Conservation (phyloP, 2,113 vertebrate species). For the Lipophrys pholis region DNA sequence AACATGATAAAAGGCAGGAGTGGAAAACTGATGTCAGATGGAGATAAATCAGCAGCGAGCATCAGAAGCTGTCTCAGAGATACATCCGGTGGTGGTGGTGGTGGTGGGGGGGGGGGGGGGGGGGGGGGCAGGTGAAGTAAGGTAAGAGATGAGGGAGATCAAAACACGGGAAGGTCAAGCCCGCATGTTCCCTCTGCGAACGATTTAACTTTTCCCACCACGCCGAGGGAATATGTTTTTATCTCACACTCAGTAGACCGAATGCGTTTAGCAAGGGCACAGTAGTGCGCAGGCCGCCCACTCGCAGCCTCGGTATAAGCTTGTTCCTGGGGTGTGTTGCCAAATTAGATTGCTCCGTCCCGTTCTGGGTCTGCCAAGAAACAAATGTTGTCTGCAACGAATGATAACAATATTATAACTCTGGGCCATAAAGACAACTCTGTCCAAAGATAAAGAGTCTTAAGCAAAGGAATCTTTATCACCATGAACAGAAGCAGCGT, state of each 20-base stretch:
- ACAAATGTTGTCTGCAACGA: constrained; percentile 52
- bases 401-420: constrained; percentile 51
- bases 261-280: constrained; percentile 34
- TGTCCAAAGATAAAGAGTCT: constrained; percentile 47
- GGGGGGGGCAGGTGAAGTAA: constrained; percentile 22
- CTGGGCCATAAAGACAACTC: constrained; percentile 42
- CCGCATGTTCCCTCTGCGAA: constrained; percentile 6
- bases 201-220: constrained; percentile 17
- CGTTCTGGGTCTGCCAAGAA: constrained; percentile 46
- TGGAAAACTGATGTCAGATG: constrained; percentile 11
- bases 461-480: constrained; percentile 60
- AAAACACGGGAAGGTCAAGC: constrained; percentile 47
- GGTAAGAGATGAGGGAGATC: constrained; percentile 23
- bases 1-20: constrained; percentile 6
- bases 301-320: constrained; percentile 40
- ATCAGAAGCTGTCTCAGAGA: neutral
- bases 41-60: constrained; percentile 29
- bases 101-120: neutral
- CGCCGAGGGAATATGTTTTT: constrained; percentile 41
- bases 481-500: constrained; percentile 52
- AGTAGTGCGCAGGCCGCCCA: constrained; percentile 37
- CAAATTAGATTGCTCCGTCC: constrained; percentile 52
- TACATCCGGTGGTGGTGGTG: too few species aligned
- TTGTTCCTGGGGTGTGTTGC: constrained; percentile 39
- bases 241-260: constrained; percentile 19